Conservation (phyloP, 2,888 invertebrate species). For the Tipula lateralis region DNA sequence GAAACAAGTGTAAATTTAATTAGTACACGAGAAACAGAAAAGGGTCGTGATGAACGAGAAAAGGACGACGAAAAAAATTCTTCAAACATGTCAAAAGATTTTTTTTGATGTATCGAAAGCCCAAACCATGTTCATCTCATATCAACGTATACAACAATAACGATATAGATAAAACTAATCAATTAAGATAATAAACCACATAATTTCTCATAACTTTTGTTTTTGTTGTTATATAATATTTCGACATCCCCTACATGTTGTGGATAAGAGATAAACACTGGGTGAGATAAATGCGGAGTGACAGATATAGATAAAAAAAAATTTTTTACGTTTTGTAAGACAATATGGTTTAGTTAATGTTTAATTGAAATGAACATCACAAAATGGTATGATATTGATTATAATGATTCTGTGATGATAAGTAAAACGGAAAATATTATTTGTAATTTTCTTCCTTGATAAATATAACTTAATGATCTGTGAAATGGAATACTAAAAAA, state of each 20-base stretch:
- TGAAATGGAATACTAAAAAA: conserved; percentile 11
- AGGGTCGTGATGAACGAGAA: background rate
- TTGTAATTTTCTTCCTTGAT: conserved; percentile 5
- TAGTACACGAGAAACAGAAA: background rate
- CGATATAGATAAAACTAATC: background rate
- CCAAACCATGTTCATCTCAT: background rate
- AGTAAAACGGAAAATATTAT: background rate
- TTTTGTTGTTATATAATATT: too few species aligned
- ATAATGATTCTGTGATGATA: conserved; percentile 6
- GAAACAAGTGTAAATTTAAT: background rate
- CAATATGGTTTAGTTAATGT: conserved; percentile 15
- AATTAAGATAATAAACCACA: conserved; percentile 5
- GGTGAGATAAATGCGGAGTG: background rate
- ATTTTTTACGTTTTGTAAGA: background rate
- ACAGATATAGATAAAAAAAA: background rate
- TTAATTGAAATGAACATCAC: background rate
- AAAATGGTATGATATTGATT: background rate
- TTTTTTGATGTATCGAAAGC: background rate
- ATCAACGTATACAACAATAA: background rate
- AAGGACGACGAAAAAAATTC: background rate
- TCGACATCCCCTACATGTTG: background rate
- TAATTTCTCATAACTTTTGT: background rate
- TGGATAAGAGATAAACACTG: too few species aligned
- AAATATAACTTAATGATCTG: conserved; percentile 9
- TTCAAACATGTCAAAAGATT: background rate